Evolutionary conservation across 2,888 invertebrate species (phyloP).

Genomic region (Pyrocoelia pectoralis): DNA sequence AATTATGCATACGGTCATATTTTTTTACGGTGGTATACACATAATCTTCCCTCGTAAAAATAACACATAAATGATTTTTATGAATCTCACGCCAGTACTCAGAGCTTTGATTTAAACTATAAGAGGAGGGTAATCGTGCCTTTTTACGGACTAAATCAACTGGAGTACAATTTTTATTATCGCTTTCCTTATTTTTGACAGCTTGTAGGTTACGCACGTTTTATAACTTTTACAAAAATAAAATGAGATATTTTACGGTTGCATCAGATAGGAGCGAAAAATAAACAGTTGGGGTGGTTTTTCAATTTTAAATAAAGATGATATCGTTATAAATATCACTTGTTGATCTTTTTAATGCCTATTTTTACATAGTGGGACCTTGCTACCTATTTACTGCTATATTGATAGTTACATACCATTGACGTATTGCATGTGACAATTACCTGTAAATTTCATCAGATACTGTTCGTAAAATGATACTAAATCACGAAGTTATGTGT

Average conservation of each 20-base stretch:
- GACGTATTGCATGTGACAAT: too few species aligned
- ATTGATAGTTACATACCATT: too few species aligned
- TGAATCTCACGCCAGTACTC: constrained; percentile 11
- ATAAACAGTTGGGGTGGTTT: constrained; percentile 19
- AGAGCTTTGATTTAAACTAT: constrained; percentile 11
- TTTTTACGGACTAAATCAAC: constrained; percentile 14
- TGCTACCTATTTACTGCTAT: too few species aligned
- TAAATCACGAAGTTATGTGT: too few species aligned
- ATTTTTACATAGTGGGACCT: too few species aligned
- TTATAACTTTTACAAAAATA: constrained; percentile 20
- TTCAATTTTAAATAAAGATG: constrained; percentile 9
- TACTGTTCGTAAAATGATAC: too few species aligned
- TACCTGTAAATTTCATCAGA: too few species aligned
- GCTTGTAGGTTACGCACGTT: constrained; percentile 22
- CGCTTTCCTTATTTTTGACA: constrained; percentile 19
- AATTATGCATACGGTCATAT: constrained; percentile 13
- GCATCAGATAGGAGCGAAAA: constrained; percentile 10
- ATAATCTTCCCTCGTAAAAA: constrained; percentile 12
- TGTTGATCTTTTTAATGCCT: neutral
- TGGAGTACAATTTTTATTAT: constrained; percentile 18
- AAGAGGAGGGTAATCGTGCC: constrained; percentile 12
- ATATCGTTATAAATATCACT: neutral
- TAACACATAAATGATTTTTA: constrained; percentile 12
- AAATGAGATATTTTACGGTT: constrained; percentile 20
- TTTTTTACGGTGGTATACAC: constrained; percentile 11